Base-by-base conservation (phyloP, 2,797 vertebrate species). In the Harpagifer antarcticus region DNA sequence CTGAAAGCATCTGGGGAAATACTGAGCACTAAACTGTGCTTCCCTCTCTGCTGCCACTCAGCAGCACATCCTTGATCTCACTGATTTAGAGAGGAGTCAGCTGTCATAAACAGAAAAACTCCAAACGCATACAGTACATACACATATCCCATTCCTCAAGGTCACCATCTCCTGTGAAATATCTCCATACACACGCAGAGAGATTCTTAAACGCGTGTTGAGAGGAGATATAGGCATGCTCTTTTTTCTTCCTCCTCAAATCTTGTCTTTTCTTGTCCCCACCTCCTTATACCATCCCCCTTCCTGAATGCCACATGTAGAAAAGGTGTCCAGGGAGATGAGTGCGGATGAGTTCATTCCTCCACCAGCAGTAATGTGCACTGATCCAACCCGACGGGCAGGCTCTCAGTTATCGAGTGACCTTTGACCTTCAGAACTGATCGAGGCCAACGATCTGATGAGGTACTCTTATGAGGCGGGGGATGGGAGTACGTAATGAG, bases 381-480 rank as follows among this genome's bases (percentile, higher is more conserved):
- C 79, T 89, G 86, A 93, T 91, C 74, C 37, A 27, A 91, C 64
- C 75, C 78, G 83, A 91, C 71, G 40, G 55, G 67, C 66, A 56
- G 53, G 70, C 76, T 85, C 83, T 81, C 49, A 13, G 86, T 74
- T 84, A 89, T 86, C 31, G 12, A 62, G 74, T 62, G 73, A 88
- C 84, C 91, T 92, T 33, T 92, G 84, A 91, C 89, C 86, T 87
- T 78, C 20, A 63, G 54, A 82, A 78, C 72, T 43, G 70, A 90
- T 83, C 55, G 53, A 82, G 86, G 72, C 79, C 76, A 89, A 74
- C 63, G 81, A 93, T 93, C 92, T 92, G 87, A 93, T 92, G 90
- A 93, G 79, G 58, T 19, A 59, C 48, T 68, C 47, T 62, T 68
- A 65, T 61, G 20, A 68, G 10, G 44, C 19, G 52, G 61, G 63